Evolutionary conservation across 2,888 invertebrate species (phyloP).

Genomic region (Stomorhina lunata): DNA sequence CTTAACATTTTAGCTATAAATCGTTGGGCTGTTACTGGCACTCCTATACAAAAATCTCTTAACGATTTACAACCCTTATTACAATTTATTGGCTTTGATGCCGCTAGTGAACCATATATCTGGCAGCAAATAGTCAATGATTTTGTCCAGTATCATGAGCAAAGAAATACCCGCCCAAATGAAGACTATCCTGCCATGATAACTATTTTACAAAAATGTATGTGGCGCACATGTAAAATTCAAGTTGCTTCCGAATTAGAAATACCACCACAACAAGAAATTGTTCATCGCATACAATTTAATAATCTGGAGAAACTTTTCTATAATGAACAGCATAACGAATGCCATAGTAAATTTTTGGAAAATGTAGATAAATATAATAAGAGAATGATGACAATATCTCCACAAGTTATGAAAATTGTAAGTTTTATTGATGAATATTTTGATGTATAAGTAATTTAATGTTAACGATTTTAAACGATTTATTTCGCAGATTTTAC

Average conservation of each 20-base stretch:
- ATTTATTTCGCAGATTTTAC: constrained; percentile 79
- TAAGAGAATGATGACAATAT: constrained; percentile 79
- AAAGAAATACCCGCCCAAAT: background rate
- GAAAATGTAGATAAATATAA: constrained; percentile 77
- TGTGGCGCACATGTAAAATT: constrained; percentile 86
- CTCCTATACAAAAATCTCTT: constrained; percentile 84
- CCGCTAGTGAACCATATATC: constrained; percentile 70
- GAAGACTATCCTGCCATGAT: constrained; percentile 66
- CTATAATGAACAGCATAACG: constrained; percentile 84
- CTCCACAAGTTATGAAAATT: constrained; percentile 75
- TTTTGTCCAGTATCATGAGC: constrained; percentile 68
- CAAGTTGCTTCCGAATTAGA: constrained; percentile 85
- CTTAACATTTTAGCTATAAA: constrained; percentile 80
- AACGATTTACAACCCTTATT: constrained; percentile 80
- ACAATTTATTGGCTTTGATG: constrained; percentile 79
- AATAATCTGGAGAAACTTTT: constrained; percentile 88
- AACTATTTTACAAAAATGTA: constrained; percentile 71
- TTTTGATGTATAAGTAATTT: background rate
- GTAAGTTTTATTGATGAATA: constrained; percentile 60
- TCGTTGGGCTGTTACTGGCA: constrained; percentile 89
- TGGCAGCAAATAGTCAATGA: constrained; percentile 73
- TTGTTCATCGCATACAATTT: constrained; percentile 83
- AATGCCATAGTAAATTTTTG: constrained; percentile 81
- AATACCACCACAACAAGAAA: constrained; percentile 84
- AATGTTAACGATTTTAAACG: constrained; percentile 17